Percentiles rank a stretch among this genome's conserved stretches.
Conservation (phyloP, 2,113 vertebrate genomes). For the Canis aureus region DNA sequence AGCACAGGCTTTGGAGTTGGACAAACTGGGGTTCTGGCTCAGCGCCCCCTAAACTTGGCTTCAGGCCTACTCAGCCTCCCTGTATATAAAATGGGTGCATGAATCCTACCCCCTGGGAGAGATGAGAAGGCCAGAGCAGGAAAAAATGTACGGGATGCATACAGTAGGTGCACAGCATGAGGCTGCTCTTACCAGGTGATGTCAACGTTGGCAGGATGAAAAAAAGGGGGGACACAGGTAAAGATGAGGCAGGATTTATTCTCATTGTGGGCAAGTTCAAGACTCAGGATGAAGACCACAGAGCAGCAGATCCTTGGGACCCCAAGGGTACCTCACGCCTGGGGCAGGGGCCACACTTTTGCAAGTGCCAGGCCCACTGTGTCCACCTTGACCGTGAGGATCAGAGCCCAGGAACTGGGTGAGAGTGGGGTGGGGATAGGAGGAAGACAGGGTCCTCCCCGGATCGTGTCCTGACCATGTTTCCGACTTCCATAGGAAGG, state of each 20-base stretch:
- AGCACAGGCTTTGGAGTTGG: not conserved
- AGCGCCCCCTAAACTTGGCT: not conserved
- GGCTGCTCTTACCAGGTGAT: not conserved
- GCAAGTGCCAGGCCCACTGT: not conserved
- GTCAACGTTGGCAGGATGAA: not conserved
- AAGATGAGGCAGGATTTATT: slow-evolving; percentile 84
- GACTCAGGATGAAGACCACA: slow-evolving; percentile 66
- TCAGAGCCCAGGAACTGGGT: slow-evolving; percentile 64
- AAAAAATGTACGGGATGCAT: accelerated
- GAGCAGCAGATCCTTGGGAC: slow-evolving; percentile 57
- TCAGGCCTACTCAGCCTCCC: not conserved
- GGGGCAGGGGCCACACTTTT: not conserved
- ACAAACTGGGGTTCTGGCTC: not conserved
- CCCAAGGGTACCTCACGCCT: not conserved
- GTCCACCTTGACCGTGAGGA: not conserved
- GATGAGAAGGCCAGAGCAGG: not conserved
- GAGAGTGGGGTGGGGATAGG: slow-evolving; percentile 14
- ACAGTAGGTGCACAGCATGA: not conserved
- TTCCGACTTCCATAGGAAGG: slow-evolving; percentile 85
- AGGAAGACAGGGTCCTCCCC: slow-evolving; percentile 52
- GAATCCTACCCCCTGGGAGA: not conserved
- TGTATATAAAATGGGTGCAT: not conserved
- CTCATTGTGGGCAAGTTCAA: slow-evolving; percentile 66
- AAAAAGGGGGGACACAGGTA: not conserved
- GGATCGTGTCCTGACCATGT: slow-evolving; percentile 69